Percentiles rank a stretch among this genome's conserved stretches.
phyloP scores from a whole-genome alignment of 2,113 vertebrate species.

The Chamaea fasciata region DNA sequence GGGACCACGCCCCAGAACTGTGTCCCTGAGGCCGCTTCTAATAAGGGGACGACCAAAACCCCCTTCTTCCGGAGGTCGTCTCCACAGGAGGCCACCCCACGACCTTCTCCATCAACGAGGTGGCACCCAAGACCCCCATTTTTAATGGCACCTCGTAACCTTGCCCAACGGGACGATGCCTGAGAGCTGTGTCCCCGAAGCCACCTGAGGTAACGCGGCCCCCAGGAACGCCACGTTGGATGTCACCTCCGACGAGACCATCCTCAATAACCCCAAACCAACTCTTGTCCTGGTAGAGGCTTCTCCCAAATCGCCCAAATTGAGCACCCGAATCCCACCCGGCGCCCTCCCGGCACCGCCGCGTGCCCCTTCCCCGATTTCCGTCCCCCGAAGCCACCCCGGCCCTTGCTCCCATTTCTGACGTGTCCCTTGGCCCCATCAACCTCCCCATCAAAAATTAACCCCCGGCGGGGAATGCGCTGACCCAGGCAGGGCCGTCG shows the following conservation, averaged over 20 bases:
- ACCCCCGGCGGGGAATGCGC: neutral
- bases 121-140: neutral
- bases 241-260: neutral
- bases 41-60: neutral
- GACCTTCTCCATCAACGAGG: fast-evolving
- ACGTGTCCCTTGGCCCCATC: neutral
- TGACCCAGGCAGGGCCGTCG: neutral
- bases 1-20: neutral
- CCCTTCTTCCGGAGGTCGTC: neutral
- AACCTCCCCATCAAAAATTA: conserved; percentile 7
- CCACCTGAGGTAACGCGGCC: too few species aligned
- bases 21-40: neutral
- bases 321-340: neutral
- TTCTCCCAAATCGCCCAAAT: neutral
- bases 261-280: neutral
- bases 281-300: neutral
- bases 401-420: neutral
- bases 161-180: fast-evolving
- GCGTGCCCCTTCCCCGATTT: neutral
- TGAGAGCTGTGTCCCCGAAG: neutral
- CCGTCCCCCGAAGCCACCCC: neutral
- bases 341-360: fast-evolving
- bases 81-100: neutral
- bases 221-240: fast-evolving
- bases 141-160: fast-evolving